Conservation (phyloP, 1,140 invertebrate species). For the Cydia fagiglandana region DNA sequence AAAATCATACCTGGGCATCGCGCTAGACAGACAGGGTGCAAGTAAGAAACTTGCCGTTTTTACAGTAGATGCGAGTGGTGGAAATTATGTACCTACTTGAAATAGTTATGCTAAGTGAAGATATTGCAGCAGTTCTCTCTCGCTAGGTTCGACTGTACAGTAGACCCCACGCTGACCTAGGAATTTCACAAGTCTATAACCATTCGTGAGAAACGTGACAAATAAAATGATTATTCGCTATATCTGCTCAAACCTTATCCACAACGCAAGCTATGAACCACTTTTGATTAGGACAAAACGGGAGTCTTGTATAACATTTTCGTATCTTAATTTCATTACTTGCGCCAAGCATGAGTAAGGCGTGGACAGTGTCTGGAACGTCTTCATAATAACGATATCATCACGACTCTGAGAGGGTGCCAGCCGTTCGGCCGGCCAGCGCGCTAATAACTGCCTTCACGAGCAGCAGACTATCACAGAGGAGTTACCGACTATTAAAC, state of each 20-base stretch:
- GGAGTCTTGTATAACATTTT: background rate
- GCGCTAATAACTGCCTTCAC: slow-evolving; percentile 29
- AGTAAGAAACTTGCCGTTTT: background rate
- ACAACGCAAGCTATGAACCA: too few relatives aligned
- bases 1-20: background rate
- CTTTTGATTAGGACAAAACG: too few relatives aligned
- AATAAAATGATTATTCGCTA: too few relatives aligned
- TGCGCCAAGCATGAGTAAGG: background rate
- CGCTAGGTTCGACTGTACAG: too few relatives aligned
- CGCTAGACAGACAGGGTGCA: background rate
- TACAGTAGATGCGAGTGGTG: background rate
- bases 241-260: too few relatives aligned
- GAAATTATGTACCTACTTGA: background rate
- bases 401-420: slow-evolving; percentile 29
- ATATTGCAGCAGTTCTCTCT: too few relatives aligned
- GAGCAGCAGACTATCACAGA: background rate
- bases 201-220: too few relatives aligned
- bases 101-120: too few relatives aligned
- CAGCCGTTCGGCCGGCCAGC: slow-evolving; percentile 2
- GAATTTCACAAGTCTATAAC: too few relatives aligned
- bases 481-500: background rate
- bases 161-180: too few relatives aligned
- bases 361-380: slow-evolving; percentile 33
- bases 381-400: slow-evolving; percentile 39
- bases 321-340: background rate